phyloP scores from a whole-genome alignment of 1,140 invertebrate genomes.

The Heterodera schachtii region DNA sequence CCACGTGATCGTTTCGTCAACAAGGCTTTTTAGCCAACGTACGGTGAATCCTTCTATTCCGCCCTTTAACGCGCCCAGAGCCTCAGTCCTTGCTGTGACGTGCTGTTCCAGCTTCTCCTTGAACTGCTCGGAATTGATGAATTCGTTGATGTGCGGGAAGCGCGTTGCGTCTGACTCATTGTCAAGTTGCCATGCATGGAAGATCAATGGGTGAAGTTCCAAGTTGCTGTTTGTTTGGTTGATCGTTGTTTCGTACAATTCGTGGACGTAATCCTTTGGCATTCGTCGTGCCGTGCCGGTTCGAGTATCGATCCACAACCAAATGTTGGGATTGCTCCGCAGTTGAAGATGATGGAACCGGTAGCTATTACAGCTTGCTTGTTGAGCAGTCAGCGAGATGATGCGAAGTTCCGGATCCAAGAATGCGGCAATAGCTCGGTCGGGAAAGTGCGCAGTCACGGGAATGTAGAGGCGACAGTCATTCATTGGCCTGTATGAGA shows the following conservation, averaged over 20 bases:
- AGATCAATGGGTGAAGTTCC: neutral
- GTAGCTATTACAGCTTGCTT: neutral
- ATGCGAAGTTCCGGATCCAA: neutral
- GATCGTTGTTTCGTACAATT: neutral
- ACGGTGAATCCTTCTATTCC: neutral
- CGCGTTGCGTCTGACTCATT: neutral
- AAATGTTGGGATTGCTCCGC: neutral
- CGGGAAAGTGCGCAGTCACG: neutral
- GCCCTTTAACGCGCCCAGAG: neutral
- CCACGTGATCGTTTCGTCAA: neutral
- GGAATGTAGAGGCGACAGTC: neutral
- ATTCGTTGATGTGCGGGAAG: neutral
- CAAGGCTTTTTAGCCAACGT: neutral
- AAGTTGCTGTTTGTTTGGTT: neutral
- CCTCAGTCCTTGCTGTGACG: neutral
- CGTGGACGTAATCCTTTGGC: neutral
- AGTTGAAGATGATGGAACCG: neutral
- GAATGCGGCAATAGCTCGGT: neutral
- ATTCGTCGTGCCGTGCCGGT: neutral
- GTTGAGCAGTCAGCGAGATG: neutral
- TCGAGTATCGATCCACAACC: neutral
- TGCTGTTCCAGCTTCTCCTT: neutral
- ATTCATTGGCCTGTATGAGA: neutral
- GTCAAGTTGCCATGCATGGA: neutral
- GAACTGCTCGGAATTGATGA: neutral